Base-by-base conservation (phyloP, 2,113 vertebrate species). In the Oxyruncus cristatus region DNA sequence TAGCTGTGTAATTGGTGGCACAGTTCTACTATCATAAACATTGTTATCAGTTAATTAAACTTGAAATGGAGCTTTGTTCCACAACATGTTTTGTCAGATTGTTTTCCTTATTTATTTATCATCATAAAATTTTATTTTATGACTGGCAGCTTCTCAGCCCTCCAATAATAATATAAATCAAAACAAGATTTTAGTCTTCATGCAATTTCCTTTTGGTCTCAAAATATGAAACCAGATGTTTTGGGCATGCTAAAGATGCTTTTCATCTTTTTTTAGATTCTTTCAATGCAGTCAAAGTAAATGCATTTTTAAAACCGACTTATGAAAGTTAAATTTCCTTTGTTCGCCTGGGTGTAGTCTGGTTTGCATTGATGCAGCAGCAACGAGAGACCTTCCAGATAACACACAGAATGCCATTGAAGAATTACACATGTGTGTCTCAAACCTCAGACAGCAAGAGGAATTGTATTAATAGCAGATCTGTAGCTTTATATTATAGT, bases 181-280 rank as follows among this genome's bases (percentile, higher is more conserved):
- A 99, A 99, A 99, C 99, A 99, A 99, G 98, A 99, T 98, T 99
- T 99, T 98, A 98, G 98, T 99, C 98, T 98, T 99, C 98, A 97
- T 98, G 98, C 98, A 99, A 99, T 99, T 99, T 99, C 99, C 99
- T 99, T 98, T 99, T 96, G 96, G 98, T 98, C 97, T 98, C 97
- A 95, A 97, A 99, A 99, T 99, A 99, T 98, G 98, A 99, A 99
- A 99, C 99, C 99, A 99, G 99, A 99, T 99, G 99, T 99, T 99
- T 99, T 98, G 98, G 98, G 98, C 98, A 98, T 98, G 98, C 98
- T 98, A 97, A 98, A 98, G 99, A 99, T 98, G 98, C 98, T 98
- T 99, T 99, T 99, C 99, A 99, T 99, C 98, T 98, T 98, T 96
- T 97, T 97, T 98, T 98, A 97, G 98, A 98, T 96, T 98, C 97